Conservation (phyloP, 2,888 invertebrate genomes). For the Tholera decimalis region DNA sequence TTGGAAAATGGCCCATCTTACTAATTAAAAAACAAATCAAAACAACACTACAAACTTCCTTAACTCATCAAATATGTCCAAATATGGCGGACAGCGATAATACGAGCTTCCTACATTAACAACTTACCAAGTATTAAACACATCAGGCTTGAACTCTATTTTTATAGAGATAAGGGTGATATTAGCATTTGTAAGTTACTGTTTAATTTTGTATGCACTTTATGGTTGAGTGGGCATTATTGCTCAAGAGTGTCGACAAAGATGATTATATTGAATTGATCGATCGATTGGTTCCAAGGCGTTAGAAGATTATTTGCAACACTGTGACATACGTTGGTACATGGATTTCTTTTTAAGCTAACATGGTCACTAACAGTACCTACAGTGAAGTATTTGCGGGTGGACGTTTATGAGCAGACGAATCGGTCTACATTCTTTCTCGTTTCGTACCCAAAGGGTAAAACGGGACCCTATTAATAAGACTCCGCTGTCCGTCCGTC, state of each 20-base stretch:
- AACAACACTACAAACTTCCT: slow-evolving; percentile 45
- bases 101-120: slow-evolving; percentile 22
- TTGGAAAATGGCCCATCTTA: slow-evolving; percentile 24
- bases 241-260: slow-evolving; percentile 53
- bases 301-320: slow-evolving; percentile 19
- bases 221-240: slow-evolving; percentile 50
- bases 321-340: neutral
- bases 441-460: too few relatives aligned
- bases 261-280: slow-evolving; percentile 45
- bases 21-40: slow-evolving; percentile 30
- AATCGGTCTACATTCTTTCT: too few relatives aligned
- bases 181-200: neutral
- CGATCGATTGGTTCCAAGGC: slow-evolving; percentile 20
- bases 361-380: too few relatives aligned
- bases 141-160: slow-evolving; percentile 13
- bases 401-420: too few relatives aligned
- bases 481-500: too few relatives aligned
- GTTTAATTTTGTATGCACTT: slow-evolving; percentile 29
- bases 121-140: slow-evolving; percentile 12
- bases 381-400: too few relatives aligned
- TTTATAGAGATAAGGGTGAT: neutral
- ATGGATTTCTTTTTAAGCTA: too few relatives aligned
- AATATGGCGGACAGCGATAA: slow-evolving; percentile 34
- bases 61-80: slow-evolving; percentile 32
- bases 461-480: too few relatives aligned